Evolutionary conservation across 1,140 invertebrate species (phyloP).

Genomic region (Aricia agestis): DNA sequence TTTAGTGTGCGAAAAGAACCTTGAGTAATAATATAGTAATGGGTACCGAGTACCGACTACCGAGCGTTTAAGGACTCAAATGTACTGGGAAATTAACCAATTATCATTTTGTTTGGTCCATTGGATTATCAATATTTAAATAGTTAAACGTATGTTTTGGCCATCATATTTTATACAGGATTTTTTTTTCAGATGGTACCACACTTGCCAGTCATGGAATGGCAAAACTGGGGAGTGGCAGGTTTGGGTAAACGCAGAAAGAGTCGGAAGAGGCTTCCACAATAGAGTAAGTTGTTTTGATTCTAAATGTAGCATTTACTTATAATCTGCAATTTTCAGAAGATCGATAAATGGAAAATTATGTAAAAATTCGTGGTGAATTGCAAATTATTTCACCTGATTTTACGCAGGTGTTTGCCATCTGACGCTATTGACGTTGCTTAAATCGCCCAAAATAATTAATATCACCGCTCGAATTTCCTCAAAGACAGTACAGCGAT

Average conservation of each 20-base stretch:
- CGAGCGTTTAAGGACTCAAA: background rate
- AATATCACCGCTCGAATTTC: no score
- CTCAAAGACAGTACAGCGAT: no score
- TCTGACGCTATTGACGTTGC: no score
- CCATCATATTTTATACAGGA: no score
- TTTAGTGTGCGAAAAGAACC: no score
- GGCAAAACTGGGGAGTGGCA: constrained; percentile 91
- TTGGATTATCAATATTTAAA: background rate
- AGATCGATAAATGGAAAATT: background rate
- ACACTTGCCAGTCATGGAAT: constrained; percentile 90
- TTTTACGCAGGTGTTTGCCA: no score
- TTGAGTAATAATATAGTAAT: no score
- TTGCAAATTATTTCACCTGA: no score
- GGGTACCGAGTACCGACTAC: background rate
- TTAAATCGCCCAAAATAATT: no score
- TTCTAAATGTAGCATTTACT: background rate
- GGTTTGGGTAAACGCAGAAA: constrained; percentile 88
- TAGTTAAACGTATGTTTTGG: background rate
- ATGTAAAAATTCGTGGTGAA: no score
- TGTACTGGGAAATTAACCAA: background rate
- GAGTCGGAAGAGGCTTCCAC: constrained; percentile 88
- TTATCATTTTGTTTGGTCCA: background rate
- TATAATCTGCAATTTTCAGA: background rate
- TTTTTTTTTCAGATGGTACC: constrained; percentile 82
- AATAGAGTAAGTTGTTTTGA: constrained; percentile 81